Conservation (phyloP, 2,113 vertebrate species). For the human region GRCh38 chr11:49192001-49192500, state of each 20-base stretch:
- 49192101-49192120: conserved; percentile 20
- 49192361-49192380: background rate
- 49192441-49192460: background rate
- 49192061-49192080: background rate
- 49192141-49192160: background rate
- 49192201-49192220: background rate
- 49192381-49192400: background rate
- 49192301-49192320: background rate
- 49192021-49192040: too few relatives aligned
- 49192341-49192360: background rate
- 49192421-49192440: background rate
- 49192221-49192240: background rate
- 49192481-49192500: background rate
- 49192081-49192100: background rate
- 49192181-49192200: conserved; percentile 40
- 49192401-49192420: background rate
- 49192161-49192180: background rate
- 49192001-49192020: background rate
- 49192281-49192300: background rate
- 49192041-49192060: background rate
- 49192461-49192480: background rate
- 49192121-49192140: background rate
- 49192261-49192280: background rate
- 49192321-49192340: conserved; percentile 15
- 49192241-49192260: background rate